Evolutionary conservation across 2,888 invertebrate genomes (phyloP).

Genomic region (Parnassius smintheus): DNA sequence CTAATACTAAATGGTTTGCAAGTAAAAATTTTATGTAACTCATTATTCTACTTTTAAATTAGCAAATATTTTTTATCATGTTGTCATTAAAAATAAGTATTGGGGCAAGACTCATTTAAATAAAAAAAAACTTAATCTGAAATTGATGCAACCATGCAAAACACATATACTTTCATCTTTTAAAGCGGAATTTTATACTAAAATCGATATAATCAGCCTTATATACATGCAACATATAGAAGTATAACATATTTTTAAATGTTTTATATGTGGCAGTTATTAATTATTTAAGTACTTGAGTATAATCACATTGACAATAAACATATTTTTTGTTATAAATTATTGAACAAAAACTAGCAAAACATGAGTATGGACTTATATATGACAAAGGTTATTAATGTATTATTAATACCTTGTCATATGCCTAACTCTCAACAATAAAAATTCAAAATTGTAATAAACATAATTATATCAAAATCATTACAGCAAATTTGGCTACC

Average conservation of each 20-base stretch:
- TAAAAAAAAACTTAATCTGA: conserved; percentile 4
- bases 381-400: not conserved
- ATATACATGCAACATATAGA: conserved; percentile 59
- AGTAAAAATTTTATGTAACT: conserved; percentile 10
- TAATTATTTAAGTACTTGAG: conserved; percentile 62
- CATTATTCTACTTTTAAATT: too few species aligned
- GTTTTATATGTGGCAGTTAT: conserved; percentile 46
- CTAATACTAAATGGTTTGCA: conserved; percentile 40
- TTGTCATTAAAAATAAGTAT: too few species aligned
- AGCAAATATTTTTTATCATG: too few species aligned
- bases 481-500: conserved; percentile 69
- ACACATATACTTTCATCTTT: conserved; percentile 24
- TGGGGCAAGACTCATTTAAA: too few species aligned
- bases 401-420: conserved; percentile 31
- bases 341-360: conserved; percentile 35
- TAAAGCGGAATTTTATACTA: conserved; percentile 46
- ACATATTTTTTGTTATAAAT: conserved; percentile 24
- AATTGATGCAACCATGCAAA: conserved; percentile 9
- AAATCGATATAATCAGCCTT: conserved; percentile 54
- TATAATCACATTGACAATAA: conserved; percentile 56
- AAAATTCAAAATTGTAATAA: conserved; percentile 40
- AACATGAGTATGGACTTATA: conserved; percentile 43
- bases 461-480: conserved; percentile 54
- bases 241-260: conserved; percentile 46
- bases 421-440: conserved; percentile 29